phyloP scores from a whole-genome alignment of 2,888 invertebrate genomes.

The Aspidiotus rigidus region DNA sequence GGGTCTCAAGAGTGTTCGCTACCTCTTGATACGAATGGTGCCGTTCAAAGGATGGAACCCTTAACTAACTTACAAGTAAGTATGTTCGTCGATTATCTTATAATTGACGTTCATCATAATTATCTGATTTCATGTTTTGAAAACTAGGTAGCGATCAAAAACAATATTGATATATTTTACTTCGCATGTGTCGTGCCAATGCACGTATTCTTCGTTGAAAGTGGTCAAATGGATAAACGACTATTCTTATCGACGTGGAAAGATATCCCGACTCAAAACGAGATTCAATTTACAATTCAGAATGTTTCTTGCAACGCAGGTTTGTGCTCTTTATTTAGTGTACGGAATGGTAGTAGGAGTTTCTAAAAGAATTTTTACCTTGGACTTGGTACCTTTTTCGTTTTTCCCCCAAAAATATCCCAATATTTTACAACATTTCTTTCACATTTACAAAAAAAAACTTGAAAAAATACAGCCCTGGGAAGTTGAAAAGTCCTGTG shows the following conservation, averaged over 20 bases:
- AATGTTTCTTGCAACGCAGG: slow-evolving; percentile 65
- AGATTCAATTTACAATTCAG: slow-evolving; percentile 82
- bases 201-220: slow-evolving; percentile 86
- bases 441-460: no score
- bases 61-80: slow-evolving; percentile 83
- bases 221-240: slow-evolving; percentile 94
- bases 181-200: slow-evolving; percentile 89
- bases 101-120: not conserved
- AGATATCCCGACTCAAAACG: slow-evolving; percentile 96
- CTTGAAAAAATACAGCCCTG: no score
- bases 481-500: no score
- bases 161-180: slow-evolving; percentile 97
- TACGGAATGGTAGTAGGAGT: no score
- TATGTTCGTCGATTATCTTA: not conserved
- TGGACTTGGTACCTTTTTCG: no score
- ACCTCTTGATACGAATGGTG: slow-evolving; percentile 71
- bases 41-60: slow-evolving; percentile 95
- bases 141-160: slow-evolving; percentile 84
- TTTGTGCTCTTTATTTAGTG: slow-evolving; percentile 33
- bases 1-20: slow-evolving; percentile 69
- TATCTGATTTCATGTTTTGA: not conserved
- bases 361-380: no score
- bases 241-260: slow-evolving; percentile 98
- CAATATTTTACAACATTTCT: no score
- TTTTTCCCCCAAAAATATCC: no score